phyloP scores from a whole-genome alignment of 2,888 invertebrate species.

The Synanthedon andrenaeformis region DNA sequence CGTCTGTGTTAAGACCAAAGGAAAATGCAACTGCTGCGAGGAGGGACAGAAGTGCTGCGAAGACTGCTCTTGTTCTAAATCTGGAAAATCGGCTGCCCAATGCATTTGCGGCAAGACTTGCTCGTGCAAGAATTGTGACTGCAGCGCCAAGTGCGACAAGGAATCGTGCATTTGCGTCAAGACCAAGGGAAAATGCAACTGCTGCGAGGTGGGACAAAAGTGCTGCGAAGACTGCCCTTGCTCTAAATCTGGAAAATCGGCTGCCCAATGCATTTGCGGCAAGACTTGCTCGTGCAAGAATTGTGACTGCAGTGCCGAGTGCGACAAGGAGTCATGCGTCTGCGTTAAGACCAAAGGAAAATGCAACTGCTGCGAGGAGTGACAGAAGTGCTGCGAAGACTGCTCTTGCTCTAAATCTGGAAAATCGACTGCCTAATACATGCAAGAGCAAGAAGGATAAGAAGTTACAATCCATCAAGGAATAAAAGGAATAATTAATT shows the following conservation, averaged over 20 bases:
- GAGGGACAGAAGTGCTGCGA: not conserved
- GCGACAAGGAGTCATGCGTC: constrained; percentile 12
- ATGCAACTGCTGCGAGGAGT: constrained; percentile 15
- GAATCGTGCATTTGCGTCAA: not conserved
- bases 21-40: constrained; percentile 10
- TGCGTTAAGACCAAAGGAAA: constrained; percentile 15
- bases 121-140: not conserved
- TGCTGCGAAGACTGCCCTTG: not conserved
- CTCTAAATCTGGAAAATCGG: not conserved
- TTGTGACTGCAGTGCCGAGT: constrained; percentile 3
- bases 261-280: not conserved
- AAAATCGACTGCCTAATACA: not conserved
- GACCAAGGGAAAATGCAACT: not conserved
- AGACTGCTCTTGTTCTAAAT: not conserved
- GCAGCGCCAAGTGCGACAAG: not conserved
- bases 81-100: not conserved
- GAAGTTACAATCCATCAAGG: too few species aligned
- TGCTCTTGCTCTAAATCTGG: constrained; percentile 16
- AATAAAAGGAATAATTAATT: too few species aligned
- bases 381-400: constrained; percentile 15
- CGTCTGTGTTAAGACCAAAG: constrained; percentile 1
- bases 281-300: constrained; percentile 1
- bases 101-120: not conserved
- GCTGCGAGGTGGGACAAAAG: not conserved
- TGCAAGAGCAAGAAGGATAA: not conserved